Conservation (phyloP, 2,797 vertebrate genomes). For the Scyliorhinus canicula region DNA sequence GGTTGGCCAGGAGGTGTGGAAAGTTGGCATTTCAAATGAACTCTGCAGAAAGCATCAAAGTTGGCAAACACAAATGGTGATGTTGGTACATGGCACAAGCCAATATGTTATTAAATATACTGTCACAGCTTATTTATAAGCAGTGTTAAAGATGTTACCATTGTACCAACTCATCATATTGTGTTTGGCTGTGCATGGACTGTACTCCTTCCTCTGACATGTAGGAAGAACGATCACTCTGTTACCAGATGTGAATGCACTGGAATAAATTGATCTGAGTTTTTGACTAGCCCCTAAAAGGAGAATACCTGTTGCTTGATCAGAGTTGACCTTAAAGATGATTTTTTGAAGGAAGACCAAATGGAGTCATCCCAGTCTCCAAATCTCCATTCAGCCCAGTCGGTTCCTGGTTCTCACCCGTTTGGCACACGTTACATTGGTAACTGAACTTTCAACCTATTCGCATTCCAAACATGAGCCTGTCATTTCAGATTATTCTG, state of each 20-base stretch:
- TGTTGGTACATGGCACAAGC: background rate
- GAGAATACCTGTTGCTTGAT: background rate
- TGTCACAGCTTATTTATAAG: background rate
- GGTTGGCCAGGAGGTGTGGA: background rate
- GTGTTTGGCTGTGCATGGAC: background rate
- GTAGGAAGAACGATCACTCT: background rate
- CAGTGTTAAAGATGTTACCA: background rate
- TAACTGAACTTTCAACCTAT: background rate
- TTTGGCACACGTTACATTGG: background rate
- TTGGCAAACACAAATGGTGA: background rate
- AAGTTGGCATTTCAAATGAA: background rate
- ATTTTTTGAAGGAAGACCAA: background rate
- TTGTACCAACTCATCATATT: background rate
- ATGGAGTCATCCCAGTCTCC: background rate
- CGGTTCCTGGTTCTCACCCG: background rate
- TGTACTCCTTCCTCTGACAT: background rate
- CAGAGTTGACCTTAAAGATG: background rate
- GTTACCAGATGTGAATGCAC: background rate
- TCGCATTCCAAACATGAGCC: background rate
- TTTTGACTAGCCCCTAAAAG: background rate
- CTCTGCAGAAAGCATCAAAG: background rate
- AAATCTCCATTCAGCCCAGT: background rate
- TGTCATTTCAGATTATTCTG: background rate
- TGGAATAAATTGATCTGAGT: background rate
- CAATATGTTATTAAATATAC: background rate